Percentiles rank a stretch among this genome's conserved stretches.
Conservation (phyloP, 2,797 vertebrate genomes). For the Propithecus deckenii region DNA sequence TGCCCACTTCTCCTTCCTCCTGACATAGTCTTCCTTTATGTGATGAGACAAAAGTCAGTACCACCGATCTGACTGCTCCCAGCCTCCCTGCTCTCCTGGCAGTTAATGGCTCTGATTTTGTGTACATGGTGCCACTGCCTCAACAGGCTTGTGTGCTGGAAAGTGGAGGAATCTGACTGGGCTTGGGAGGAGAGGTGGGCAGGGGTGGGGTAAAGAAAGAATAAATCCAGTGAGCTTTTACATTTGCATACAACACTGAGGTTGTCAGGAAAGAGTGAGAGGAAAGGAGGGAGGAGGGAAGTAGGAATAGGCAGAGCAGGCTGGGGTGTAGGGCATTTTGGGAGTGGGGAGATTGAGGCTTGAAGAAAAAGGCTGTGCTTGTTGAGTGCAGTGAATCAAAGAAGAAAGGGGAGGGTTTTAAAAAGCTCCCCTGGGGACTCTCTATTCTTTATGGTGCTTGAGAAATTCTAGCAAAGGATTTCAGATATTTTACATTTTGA, state of each 20-base stretch:
- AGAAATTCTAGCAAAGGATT: neutral
- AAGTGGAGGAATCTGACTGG: neutral
- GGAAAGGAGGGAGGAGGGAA: neutral
- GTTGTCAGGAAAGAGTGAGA: neutral
- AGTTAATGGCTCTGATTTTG: neutral
- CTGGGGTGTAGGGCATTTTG: neutral
- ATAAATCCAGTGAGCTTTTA: neutral
- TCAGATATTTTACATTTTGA: neutral
- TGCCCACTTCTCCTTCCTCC: neutral
- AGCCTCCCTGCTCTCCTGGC: neutral
- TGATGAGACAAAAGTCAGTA: neutral
- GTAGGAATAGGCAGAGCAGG: neutral
- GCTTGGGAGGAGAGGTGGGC: neutral
- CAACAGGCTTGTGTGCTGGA: neutral
- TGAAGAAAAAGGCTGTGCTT: neutral
- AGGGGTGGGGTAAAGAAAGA: neutral
- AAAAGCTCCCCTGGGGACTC: neutral
- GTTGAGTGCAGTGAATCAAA: neutral
- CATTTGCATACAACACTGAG: neutral
- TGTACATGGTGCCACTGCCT: neutral
- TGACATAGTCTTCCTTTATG: neutral
- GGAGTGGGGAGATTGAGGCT: neutral
- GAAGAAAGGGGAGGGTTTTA: neutral
- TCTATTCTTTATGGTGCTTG: neutral
- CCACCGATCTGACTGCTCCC: neutral